Evolutionary conservation across 2,888 invertebrate species (phyloP).

Genomic region (Eucera pruinosa): DNA sequence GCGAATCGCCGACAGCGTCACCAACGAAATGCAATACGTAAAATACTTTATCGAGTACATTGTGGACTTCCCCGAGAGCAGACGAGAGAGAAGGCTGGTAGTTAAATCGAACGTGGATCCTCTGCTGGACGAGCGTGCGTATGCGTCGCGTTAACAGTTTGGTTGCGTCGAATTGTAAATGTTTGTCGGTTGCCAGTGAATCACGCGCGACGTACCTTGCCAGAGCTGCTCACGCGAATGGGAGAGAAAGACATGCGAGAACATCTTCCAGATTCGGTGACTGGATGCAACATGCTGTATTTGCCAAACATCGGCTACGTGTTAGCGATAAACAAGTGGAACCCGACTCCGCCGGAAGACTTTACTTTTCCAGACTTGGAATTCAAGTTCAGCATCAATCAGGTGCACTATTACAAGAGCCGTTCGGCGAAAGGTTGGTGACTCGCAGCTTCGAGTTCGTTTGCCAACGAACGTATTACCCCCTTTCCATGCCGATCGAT

Average conservation of each 20-base stretch:
- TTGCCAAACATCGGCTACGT: slow-evolving; percentile 92
- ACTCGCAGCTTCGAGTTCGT: too few relatives aligned
- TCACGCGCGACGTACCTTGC: slow-evolving; percentile 89
- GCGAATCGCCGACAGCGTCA: slow-evolving; percentile 81
- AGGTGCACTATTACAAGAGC: slow-evolving; percentile 90
- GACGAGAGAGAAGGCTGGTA: slow-evolving; percentile 88
- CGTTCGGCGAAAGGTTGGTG: slow-evolving; percentile 86
- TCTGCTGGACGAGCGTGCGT: slow-evolving; percentile 89
- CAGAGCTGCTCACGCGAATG: slow-evolving; percentile 89
- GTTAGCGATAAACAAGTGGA: slow-evolving; percentile 90
- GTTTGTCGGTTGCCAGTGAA: slow-evolving; percentile 86
- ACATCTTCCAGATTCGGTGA: slow-evolving; percentile 88
- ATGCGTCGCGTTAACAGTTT: too few relatives aligned
- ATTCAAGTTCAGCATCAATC: slow-evolving; percentile 89
- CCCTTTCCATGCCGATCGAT: too few relatives aligned
- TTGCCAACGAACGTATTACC: too few relatives aligned
- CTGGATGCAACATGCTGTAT: slow-evolving; percentile 89
- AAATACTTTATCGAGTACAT: slow-evolving; percentile 90
- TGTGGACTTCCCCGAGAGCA: slow-evolving; percentile 89
- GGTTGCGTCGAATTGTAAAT: too few relatives aligned
- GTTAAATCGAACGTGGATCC: slow-evolving; percentile 91
- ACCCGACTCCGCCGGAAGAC: slow-evolving; percentile 83
- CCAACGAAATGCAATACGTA: slow-evolving; percentile 86
- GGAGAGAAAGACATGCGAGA: slow-evolving; percentile 88
- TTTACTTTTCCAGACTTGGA: slow-evolving; percentile 88